Evolutionary conservation across 2,797 vertebrate genomes (phyloP).

Genomic region (Manis crassicaudata): DNA sequence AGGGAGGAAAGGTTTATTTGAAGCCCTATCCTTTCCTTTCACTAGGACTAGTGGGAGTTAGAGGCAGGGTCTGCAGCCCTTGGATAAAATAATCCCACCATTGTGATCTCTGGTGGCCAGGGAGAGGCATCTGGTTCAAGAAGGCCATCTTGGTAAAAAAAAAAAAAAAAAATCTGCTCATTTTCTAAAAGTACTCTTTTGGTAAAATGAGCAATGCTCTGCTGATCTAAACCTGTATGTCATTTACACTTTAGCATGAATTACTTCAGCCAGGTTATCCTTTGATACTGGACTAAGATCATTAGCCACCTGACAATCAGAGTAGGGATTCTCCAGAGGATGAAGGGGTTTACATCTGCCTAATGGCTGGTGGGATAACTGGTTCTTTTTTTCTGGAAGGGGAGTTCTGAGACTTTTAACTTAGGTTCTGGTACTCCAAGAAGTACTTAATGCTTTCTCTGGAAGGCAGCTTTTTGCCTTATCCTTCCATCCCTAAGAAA

Average conservation of each 20-base stretch:
- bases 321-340: not conserved
- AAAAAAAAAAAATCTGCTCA: not conserved
- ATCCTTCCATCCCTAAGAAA: not conserved
- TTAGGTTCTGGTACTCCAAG: not conserved
- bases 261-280: not conserved
- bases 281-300: not conserved
- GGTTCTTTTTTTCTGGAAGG: not conserved
- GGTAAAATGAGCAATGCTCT: not conserved
- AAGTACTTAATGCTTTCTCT: not conserved
- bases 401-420: not conserved
- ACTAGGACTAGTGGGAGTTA: not conserved
- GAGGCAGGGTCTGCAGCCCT: not conserved
- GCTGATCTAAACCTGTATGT: not conserved
- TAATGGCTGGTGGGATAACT: not conserved
- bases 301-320: not conserved
- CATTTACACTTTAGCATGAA: not conserved
- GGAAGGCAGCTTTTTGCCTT: not conserved
- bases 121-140: not conserved
- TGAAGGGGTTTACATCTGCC: not conserved
- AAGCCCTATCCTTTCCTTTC: not conserved
- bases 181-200: not conserved
- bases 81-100: accelerated
- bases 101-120: not conserved
- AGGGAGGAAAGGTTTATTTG: not conserved
- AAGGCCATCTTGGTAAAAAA: not conserved